These are phyloP conservation scores for Tricholauxania praeusta DNA, from an alignment of 2,888 invertebrate species.

Conservation along the genomic window DNA sequence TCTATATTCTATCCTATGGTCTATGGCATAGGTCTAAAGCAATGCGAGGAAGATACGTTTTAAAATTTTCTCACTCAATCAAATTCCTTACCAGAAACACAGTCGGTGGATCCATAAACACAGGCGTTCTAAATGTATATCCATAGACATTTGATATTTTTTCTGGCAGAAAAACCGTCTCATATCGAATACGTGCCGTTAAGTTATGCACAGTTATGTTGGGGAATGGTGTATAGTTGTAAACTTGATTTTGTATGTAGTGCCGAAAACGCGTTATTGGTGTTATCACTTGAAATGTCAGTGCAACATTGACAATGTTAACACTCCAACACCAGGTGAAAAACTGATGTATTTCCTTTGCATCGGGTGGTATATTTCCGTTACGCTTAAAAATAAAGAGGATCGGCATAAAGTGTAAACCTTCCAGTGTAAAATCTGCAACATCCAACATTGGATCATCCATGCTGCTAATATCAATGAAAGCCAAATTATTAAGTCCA, in stretches of 20 bases:
- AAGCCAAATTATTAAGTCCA: conserved; percentile 31
- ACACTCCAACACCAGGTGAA: conserved; percentile 25
- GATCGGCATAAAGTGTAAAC: conserved; percentile 31
- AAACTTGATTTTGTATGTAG: conserved; percentile 28
- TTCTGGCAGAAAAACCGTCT: conserved; percentile 21
- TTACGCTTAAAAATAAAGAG: conserved; percentile 27
- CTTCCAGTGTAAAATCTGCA: conserved; percentile 6
- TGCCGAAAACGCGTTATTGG: background rate
- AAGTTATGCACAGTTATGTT: conserved; percentile 15
- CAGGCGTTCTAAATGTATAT: conserved; percentile 30
- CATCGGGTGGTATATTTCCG: background rate
- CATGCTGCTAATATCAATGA: conserved; percentile 21
- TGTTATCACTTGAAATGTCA: conserved; percentile 24
- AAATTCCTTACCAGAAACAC: conserved; percentile 39
- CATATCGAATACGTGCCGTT: background rate
- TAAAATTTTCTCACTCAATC: too few relatives aligned
- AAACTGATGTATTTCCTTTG: background rate
- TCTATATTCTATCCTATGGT: too few relatives aligned
- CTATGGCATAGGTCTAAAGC: background rate
- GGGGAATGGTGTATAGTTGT: conserved; percentile 36
- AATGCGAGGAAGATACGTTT: too few relatives aligned
- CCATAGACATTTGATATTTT: conserved; percentile 21
- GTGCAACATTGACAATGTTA: conserved; percentile 25
- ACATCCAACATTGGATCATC: conserved; percentile 27
- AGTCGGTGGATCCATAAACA: conserved; percentile 36